These are phyloP conservation scores for Lottia gigantea DNA, from an alignment of 2,888 invertebrate species.

Conservation along the genomic window DNA sequence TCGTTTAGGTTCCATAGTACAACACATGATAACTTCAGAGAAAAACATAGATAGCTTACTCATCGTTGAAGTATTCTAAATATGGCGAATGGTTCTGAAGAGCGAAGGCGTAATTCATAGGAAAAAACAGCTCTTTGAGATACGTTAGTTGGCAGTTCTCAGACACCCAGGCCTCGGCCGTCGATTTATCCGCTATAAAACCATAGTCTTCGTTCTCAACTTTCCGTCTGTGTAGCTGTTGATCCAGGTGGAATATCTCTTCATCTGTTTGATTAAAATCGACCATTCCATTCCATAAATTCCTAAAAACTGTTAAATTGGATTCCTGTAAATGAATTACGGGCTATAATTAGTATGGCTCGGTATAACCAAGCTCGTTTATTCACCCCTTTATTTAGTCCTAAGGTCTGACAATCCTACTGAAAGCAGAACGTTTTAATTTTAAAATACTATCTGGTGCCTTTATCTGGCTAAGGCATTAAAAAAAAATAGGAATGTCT, in stretches of 20 bases:
- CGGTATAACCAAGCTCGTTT: too few relatives aligned
- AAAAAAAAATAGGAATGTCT: too few relatives aligned
- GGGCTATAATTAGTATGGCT: too few relatives aligned
- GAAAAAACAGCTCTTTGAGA: constrained; percentile 48
- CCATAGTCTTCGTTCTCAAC: constrained; percentile 35
- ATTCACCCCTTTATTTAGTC: too few relatives aligned
- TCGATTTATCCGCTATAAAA: constrained; percentile 45
- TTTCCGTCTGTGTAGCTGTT: constrained; percentile 39
- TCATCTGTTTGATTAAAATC: constrained; percentile 41
- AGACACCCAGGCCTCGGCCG: constrained; percentile 40
- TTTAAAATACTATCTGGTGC: too few relatives aligned
- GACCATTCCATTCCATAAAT: constrained; percentile 36
- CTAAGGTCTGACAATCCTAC: too few relatives aligned
- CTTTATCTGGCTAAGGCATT: too few relatives aligned
- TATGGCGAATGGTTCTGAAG: constrained; percentile 55
- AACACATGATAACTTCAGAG: too few relatives aligned
- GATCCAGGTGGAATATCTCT: constrained; percentile 32
- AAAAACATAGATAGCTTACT: constrained; percentile 39
- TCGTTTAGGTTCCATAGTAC: too few relatives aligned
- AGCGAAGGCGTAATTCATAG: constrained; percentile 50
- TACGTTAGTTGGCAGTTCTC: constrained; percentile 51
- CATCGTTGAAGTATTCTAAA: constrained; percentile 44
- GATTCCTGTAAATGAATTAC: constrained; percentile 34
- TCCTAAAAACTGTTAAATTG: constrained; percentile 30
- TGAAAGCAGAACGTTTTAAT: too few relatives aligned